These are phyloP conservation scores for Drosophila rubida DNA, from an alignment of 2,888 invertebrate species.

Conservation along the genomic window DNA sequence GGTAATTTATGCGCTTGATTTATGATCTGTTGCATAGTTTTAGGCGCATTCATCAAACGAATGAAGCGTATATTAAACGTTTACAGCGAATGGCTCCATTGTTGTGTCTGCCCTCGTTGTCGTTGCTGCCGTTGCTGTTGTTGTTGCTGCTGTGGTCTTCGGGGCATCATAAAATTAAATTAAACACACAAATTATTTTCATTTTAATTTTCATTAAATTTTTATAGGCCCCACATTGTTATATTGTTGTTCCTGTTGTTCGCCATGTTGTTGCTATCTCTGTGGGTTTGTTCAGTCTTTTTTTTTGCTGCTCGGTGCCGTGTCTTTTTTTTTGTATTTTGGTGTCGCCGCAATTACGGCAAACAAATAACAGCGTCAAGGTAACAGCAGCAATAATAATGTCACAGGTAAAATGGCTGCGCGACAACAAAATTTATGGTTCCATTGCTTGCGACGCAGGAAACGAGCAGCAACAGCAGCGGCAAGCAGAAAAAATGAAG, in stretches of 20 bases:
- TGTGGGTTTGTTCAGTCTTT: slow-evolving; percentile 45
- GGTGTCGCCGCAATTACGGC: slow-evolving; percentile 74
- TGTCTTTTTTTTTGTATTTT: slow-evolving; percentile 11
- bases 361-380: slow-evolving; percentile 61
- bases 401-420: slow-evolving; percentile 78
- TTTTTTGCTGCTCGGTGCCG: slow-evolving; percentile 15
- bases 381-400: slow-evolving; percentile 66
- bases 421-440: slow-evolving; percentile 66
- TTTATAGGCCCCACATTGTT: slow-evolving; percentile 67
- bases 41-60: slow-evolving; percentile 69
- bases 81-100: not conserved
- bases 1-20: slow-evolving; percentile 77
- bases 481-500: slow-evolving; percentile 12
- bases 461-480: slow-evolving; percentile 7
- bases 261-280: slow-evolving; percentile 39
- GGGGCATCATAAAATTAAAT: slow-evolving; percentile 40
- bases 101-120: slow-evolving; percentile 39
- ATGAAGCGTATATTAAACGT: slow-evolving; percentile 43
- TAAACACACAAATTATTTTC: slow-evolving; percentile 66
- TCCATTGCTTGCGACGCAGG: slow-evolving; percentile 44
- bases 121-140: slow-evolving; percentile 72
- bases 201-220: slow-evolving; percentile 80
- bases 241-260: slow-evolving; percentile 25
- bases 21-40: slow-evolving; percentile 80
- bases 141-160: slow-evolving; percentile 73